These are phyloP conservation scores for Arion vulgaris DNA, from an alignment of 1,140 invertebrate species.

Conservation along the genomic window DNA sequence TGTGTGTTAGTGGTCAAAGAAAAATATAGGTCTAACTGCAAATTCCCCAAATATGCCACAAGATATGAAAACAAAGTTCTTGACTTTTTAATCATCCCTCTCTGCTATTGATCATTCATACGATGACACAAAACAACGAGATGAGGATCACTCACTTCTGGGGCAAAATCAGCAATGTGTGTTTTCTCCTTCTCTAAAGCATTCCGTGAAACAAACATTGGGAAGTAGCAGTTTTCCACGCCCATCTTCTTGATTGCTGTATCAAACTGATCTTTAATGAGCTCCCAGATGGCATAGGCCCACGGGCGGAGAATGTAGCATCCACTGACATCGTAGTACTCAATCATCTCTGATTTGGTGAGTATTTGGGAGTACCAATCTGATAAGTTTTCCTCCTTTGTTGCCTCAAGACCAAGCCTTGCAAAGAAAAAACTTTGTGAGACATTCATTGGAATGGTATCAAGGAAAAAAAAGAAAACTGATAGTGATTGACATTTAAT, in stretches of 20 bases:
- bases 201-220: conserved; percentile 94
- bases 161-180: conserved; percentile 98
- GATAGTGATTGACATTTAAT: no score
- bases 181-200: conserved; percentile 96
- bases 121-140: no score
- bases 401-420: conserved; percentile 93
- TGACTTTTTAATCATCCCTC: no score
- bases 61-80: no score
- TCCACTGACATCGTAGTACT: conserved; percentile 99
- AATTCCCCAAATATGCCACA: no score
- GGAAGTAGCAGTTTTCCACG: conserved; percentile 98
- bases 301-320: conserved; percentile 98
- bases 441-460: no score
- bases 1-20: no score
- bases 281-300: conserved; percentile 97
- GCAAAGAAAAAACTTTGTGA: no score
- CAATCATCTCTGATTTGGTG: conserved; percentile 98
- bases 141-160: conserved; percentile 85
- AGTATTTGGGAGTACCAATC: conserved; percentile 99
- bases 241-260: conserved; percentile 91
- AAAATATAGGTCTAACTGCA: no score
- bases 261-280: conserved; percentile 92
- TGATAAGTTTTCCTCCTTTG: conserved; percentile 92
- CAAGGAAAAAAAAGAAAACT: no score
- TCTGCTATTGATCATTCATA: no score